These are phyloP conservation scores for Deroplatys truncata DNA, from an alignment of 2,888 invertebrate genomes.

Conservation along the genomic window DNA sequence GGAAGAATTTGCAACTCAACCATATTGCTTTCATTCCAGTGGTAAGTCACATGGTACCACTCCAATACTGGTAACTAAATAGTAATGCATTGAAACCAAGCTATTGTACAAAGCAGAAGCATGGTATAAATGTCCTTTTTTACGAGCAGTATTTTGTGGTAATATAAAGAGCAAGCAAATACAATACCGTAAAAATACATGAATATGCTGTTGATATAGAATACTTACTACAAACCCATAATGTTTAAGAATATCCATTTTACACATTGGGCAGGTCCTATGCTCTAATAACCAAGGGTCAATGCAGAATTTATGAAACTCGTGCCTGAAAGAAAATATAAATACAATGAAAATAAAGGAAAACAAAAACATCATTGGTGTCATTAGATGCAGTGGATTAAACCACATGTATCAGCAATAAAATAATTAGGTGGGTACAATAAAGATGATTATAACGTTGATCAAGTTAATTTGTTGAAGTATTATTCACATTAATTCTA, in stretches of 20 bases:
- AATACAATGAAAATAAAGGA: neutral
- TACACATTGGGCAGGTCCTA: constrained; percentile 95
- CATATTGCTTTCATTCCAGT: neutral
- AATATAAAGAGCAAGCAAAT: neutral
- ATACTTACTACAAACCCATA: constrained; percentile 80
- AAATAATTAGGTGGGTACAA: neutral
- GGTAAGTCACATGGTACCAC: too few species aligned
- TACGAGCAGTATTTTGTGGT: neutral
- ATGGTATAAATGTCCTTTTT: neutral
- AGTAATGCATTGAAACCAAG: neutral
- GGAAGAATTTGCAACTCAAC: neutral
- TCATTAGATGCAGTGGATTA: neutral
- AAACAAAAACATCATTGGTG: too few species aligned
- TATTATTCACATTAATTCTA: too few species aligned
- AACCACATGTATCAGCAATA: neutral
- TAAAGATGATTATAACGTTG: too few species aligned
- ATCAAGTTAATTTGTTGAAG: too few species aligned
- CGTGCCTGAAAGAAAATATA: constrained; percentile 64
- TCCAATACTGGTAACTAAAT: neutral
- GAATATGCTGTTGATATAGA: neutral
- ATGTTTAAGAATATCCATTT: constrained; percentile 89
- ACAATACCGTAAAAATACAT: neutral
- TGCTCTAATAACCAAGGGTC: constrained; percentile 95
- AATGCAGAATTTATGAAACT: constrained; percentile 93
- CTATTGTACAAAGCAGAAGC: neutral